phyloP scores from a whole-genome alignment of 2,888 invertebrate species.

The Craniophora ligustri region DNA sequence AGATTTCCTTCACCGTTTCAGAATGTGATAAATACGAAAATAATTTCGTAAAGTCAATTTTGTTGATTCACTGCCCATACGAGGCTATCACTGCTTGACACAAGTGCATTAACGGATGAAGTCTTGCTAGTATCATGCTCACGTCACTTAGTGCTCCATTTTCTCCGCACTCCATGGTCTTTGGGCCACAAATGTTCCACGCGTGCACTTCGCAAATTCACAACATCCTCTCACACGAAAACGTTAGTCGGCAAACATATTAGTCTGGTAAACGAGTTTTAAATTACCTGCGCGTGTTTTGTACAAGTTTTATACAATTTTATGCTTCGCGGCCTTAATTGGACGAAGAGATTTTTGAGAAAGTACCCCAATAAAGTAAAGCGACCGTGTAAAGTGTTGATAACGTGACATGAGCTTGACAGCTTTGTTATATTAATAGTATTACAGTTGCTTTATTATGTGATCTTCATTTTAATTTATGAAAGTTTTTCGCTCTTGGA shows the following conservation, averaged over 20 bases:
- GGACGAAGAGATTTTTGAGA: slow-evolving; percentile 5
- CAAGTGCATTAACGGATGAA: too few relatives aligned
- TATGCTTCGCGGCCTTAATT: slow-evolving; percentile 33
- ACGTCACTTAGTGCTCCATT: slow-evolving; percentile 25
- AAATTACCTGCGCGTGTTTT: slow-evolving; percentile 34
- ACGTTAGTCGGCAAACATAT: slow-evolving; percentile 30
- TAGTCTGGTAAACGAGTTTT: slow-evolving; percentile 42
- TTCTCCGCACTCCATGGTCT: slow-evolving; percentile 2
- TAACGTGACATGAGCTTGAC: too few relatives aligned
- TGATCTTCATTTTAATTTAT: too few relatives aligned
- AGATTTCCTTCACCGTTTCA: too few relatives aligned
- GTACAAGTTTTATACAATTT: slow-evolving; percentile 38
- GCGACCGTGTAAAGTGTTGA: neutral
- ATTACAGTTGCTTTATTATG: too few relatives aligned
- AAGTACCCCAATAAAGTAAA: slow-evolving; percentile 1
- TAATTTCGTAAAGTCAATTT: too few relatives aligned
- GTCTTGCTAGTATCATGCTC: too few relatives aligned
- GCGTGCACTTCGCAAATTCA: slow-evolving; percentile 37
- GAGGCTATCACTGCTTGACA: too few relatives aligned
- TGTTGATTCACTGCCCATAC: too few relatives aligned
- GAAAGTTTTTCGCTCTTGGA: too few relatives aligned
- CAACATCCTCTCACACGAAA: slow-evolving; percentile 27
- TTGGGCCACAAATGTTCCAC: neutral
- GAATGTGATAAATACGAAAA: too few relatives aligned
- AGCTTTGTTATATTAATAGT: too few relatives aligned